Evolutionary conservation across 2,797 vertebrate species (phyloP).

Genomic region (Gila robusta): DNA sequence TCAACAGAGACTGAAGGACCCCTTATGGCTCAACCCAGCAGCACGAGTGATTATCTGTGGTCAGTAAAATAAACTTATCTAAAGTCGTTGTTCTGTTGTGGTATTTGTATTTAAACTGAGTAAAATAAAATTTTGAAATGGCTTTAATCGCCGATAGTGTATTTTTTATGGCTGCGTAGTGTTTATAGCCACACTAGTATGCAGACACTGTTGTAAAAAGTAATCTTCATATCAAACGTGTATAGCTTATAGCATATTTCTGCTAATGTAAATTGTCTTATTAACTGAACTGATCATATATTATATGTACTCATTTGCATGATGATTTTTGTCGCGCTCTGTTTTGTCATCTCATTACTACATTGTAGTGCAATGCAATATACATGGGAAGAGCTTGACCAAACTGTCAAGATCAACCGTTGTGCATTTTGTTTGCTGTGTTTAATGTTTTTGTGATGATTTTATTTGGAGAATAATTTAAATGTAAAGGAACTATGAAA

Average conservation of each 20-base stretch:
- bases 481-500: background rate
- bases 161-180: background rate
- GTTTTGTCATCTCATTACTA: background rate
- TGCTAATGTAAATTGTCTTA: background rate
- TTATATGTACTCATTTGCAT: background rate
- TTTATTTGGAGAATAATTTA: background rate
- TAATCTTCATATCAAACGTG: background rate
- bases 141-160: background rate
- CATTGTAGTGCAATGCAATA: background rate
- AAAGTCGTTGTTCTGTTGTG: background rate
- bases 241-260: background rate
- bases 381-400: background rate
- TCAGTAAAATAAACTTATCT: constrained; percentile 24
- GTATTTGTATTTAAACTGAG: background rate
- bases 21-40: background rate
- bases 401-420: background rate
- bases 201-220: background rate
- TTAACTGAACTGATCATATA: background rate
- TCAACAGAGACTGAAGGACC: constrained; percentile 12
- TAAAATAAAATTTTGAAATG: background rate
- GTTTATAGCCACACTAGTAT: background rate
- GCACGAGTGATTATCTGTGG: constrained; percentile 15
- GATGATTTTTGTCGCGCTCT: background rate
- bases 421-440: background rate
- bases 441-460: background rate